These are phyloP conservation scores for Terebella lapidaria DNA, from an alignment of 2,888 invertebrate genomes.

Conservation along the genomic window DNA sequence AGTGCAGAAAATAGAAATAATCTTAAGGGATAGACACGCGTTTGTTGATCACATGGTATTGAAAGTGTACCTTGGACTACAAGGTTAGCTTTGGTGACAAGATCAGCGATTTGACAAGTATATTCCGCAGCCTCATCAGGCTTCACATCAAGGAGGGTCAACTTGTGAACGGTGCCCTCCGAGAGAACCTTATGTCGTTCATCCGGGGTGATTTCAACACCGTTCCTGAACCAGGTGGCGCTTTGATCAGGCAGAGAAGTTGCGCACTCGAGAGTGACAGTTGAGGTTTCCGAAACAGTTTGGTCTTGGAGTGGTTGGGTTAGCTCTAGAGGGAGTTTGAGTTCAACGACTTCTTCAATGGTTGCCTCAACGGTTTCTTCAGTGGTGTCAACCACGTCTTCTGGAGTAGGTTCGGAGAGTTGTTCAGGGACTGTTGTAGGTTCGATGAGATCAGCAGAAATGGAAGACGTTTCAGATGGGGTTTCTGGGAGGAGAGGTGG, in stretches of 20 bases:
- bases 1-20: too few species aligned
- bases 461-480: too few species aligned
- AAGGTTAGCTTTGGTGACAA: neutral
- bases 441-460: too few species aligned
- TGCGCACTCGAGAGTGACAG: neutral
- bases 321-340: neutral
- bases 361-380: neutral
- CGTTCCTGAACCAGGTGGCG: slow-evolving; percentile 33
- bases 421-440: too few species aligned
- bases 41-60: too few species aligned
- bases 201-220: slow-evolving; percentile 12
- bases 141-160: slow-evolving; percentile 28
- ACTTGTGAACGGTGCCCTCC: slow-evolving; percentile 35
- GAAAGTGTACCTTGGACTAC: neutral
- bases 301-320: slow-evolving; percentile 1
- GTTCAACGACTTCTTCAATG: too few species aligned
- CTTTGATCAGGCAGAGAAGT: neutral
- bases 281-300: neutral
- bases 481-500: too few species aligned
- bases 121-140: slow-evolving; percentile 36
- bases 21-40: too few species aligned
- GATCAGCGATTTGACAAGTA: slow-evolving; percentile 25
- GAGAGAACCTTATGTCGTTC: slow-evolving; percentile 23
- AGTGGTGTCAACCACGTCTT: neutral
- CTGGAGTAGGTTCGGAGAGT: too few species aligned